phyloP scores from a whole-genome alignment of 53 echinoderm and acorn worm species.

The Holothuria scabra region DNA sequence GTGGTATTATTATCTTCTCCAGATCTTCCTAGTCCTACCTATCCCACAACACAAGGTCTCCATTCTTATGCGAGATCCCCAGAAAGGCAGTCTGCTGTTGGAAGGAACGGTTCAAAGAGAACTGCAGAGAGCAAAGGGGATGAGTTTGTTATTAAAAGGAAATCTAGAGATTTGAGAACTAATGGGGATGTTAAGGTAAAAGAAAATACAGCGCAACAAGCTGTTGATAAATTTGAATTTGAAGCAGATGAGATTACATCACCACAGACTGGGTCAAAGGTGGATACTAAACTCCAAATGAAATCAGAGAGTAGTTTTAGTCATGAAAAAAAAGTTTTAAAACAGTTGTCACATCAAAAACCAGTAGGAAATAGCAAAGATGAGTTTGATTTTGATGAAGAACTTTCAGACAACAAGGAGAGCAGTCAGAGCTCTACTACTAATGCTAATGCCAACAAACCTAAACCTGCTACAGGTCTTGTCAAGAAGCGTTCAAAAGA shows the following conservation, averaged over 20 bases:
- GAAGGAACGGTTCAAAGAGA: not conserved
- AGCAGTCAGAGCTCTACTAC: not conserved
- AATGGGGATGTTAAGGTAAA: constrained; percentile 22
- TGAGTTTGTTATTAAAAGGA: constrained; percentile 34
- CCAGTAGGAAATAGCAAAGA: constrained; percentile 24
- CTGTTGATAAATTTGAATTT: constrained; percentile 16
- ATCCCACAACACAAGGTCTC: constrained; percentile 29
- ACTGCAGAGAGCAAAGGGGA: constrained; percentile 1
- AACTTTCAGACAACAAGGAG: not conserved
- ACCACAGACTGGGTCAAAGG: constrained; percentile 11
- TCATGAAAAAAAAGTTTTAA: not conserved
- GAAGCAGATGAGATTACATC: not conserved
- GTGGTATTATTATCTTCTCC: not conserved
- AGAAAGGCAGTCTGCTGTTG: not conserved
- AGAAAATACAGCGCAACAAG: not conserved
- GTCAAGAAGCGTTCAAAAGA: constrained; percentile 40
- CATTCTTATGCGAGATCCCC: constrained; percentile 33
- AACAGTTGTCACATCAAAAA: too few species aligned
- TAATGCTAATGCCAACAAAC: constrained; percentile 27
- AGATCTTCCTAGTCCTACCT: constrained; percentile 20
- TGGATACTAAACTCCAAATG: not conserved
- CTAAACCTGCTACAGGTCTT: constrained; percentile 26
- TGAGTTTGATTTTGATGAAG: constrained; percentile 84
- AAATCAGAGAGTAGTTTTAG: not conserved
- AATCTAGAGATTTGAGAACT: constrained; percentile 47